Evolutionary conservation across 1,140 invertebrate species (phyloP).

Genomic region (Diorhabda elongata): DNA sequence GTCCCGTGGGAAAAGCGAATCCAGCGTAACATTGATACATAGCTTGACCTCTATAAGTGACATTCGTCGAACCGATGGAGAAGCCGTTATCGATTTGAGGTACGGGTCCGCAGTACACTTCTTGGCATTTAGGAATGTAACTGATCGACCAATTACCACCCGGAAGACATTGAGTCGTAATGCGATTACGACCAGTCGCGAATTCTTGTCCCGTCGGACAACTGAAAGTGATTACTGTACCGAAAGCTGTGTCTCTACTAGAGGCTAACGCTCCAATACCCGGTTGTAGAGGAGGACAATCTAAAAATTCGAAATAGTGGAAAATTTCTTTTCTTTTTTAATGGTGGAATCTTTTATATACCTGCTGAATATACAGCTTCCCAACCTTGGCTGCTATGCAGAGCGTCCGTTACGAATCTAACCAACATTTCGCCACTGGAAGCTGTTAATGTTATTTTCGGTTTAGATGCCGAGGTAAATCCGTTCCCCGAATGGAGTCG

Average conservation of each 20-base stretch:
- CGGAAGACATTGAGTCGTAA: slow-evolving; percentile 79
- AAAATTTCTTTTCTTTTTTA: neutral
- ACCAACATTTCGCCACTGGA: slow-evolving; percentile 89
- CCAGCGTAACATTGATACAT: slow-evolving; percentile 96
- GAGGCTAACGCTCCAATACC: slow-evolving; percentile 85
- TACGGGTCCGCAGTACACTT: slow-evolving; percentile 94
- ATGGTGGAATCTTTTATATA: slow-evolving; percentile 40
- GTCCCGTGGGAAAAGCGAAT: slow-evolving; percentile 85
- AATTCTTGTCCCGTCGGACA: slow-evolving; percentile 94
- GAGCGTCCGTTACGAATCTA: slow-evolving; percentile 81
- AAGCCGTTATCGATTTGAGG: slow-evolving; percentile 97
- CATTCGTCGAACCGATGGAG: slow-evolving; percentile 90
- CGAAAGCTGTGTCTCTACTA: slow-evolving; percentile 87
- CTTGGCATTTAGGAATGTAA: slow-evolving; percentile 93
- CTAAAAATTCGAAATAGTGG: slow-evolving; percentile 51
- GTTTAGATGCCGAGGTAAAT: slow-evolving; percentile 73
- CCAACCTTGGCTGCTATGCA: slow-evolving; percentile 80
- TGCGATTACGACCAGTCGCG: slow-evolving; percentile 78
- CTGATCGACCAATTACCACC: slow-evolving; percentile 91
- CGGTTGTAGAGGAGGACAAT: slow-evolving; percentile 80
- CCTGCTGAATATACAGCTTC: slow-evolving; percentile 88
- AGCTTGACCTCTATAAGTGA: slow-evolving; percentile 87
- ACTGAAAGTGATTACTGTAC: slow-evolving; percentile 82
- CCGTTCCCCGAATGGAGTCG: slow-evolving; percentile 84
- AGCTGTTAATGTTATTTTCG: slow-evolving; percentile 85